Evolutionary conservation across 2,888 invertebrate genomes (phyloP), one percentile per base, ranked within the genome.

Genomic region (Sisyra nigra): DNA sequence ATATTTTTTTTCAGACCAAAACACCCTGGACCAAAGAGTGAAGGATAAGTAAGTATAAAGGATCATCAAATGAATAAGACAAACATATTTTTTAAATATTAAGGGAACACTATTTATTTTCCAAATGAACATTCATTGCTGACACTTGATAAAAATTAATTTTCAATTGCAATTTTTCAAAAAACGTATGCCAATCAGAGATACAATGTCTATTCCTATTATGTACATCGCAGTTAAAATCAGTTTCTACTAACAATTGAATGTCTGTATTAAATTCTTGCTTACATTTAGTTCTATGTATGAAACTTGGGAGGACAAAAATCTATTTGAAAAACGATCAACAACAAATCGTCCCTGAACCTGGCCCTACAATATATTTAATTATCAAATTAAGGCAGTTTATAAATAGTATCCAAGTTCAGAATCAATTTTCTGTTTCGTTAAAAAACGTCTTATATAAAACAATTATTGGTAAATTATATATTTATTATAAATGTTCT

Each of bases 31-130:
- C n/a, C n/a, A n/a, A n/a, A n/a, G n/a, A n/a, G n/a, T n/a, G n/a
- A n/a, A n/a, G n/a, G n/a, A n/a, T n/a, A n/a, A n/a, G n/a, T n/a
- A n/a, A n/a, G n/a, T n/a, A n/a, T n/a, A n/a, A n/a, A n/a, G n/a
- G n/a, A n/a, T n/a, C n/a, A n/a, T n/a, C n/a, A n/a, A n/a, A n/a
- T n/a, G n/a, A n/a, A n/a, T n/a, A n/a, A n/a, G n/a, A n/a, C n/a
- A n/a, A n/a, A n/a, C n/a, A n/a, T n/a, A n/a, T 24, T 24, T 24
- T 24, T 24, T 24, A 24, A 24, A 24, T 24, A 24, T 24, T 51
- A 61, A 63, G 63, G 63, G 63, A 63, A 63, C 63, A 63, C 63
- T 63, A 62, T 63, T 62, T 63, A 62, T 63, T 62, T 58, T 46
- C 18, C 45, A 60, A 60, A 58, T 60, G 62, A 62, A 61, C 38